A percentile compares a stretch with the other conserved stretches of the same genome.
phyloP scores from a whole-genome alignment of 1,140 invertebrate species.

The Drosophila simulans region DNA sequence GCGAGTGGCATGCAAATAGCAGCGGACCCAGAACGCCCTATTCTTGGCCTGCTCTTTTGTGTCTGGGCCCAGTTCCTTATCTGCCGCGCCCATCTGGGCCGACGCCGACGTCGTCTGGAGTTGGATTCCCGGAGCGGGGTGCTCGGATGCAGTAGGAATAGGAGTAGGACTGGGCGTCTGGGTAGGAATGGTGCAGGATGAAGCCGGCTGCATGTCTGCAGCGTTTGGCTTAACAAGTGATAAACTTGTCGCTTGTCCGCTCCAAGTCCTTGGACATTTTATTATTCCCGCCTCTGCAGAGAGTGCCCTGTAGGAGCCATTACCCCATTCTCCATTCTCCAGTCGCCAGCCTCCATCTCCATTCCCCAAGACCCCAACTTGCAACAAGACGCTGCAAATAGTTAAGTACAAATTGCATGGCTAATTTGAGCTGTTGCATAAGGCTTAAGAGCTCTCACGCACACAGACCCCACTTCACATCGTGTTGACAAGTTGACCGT shows the following conservation, averaged over 20 bases:
- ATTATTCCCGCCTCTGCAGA: slow-evolving; percentile 63
- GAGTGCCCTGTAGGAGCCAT: slow-evolving; percentile 32
- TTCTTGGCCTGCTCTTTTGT: slow-evolving; percentile 25
- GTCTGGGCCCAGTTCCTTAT: slow-evolving; percentile 51
- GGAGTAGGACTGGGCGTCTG: slow-evolving; percentile 8
- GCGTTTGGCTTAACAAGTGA: slow-evolving; percentile 62
- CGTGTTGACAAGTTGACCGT: slow-evolving; percentile 31
- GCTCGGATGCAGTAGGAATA: slow-evolving; percentile 10
- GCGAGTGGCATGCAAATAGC: slow-evolving; percentile 57
- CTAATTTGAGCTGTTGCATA: slow-evolving; percentile 78
- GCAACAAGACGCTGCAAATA: slow-evolving; percentile 53
- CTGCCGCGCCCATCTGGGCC: slow-evolving; percentile 65
- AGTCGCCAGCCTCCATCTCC: background rate
- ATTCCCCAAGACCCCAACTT: background rate
- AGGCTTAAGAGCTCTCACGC: slow-evolving; percentile 25
- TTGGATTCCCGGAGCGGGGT: slow-evolving; percentile 26
- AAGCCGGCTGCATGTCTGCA: slow-evolving; percentile 49
- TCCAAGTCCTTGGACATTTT: slow-evolving; percentile 67
- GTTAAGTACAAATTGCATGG: slow-evolving; percentile 81
- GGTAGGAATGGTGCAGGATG: background rate
- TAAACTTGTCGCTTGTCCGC: slow-evolving; percentile 79
- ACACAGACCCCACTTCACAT: slow-evolving; percentile 16
- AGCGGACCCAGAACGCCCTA: slow-evolving; percentile 25
- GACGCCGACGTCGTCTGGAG: slow-evolving; percentile 37
- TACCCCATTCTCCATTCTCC: slow-evolving; percentile 4